phyloP scores from a whole-genome alignment of 2,888 invertebrate species.

The Alloplasta piceator region DNA sequence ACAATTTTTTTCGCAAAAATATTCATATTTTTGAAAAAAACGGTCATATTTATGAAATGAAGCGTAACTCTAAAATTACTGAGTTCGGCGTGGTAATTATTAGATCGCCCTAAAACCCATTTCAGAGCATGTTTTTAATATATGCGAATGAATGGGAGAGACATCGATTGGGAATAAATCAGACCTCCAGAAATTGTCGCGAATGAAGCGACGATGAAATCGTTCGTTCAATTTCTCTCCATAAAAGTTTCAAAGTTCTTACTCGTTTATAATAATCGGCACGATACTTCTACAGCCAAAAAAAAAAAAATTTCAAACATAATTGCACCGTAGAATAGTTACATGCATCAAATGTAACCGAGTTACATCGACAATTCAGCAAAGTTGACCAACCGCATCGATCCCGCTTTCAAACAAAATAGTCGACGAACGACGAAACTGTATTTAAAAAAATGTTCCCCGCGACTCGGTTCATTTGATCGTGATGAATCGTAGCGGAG shows the following conservation, averaged over 20 bases:
- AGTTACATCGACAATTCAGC: neutral
- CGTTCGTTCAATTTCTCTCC: conserved; percentile 37
- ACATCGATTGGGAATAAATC: conserved; percentile 29
- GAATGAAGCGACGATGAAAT: conserved; percentile 30
- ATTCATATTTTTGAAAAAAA: too few relatives aligned
- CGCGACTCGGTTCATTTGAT: conserved; percentile 43
- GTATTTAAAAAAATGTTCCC: conserved; percentile 17
- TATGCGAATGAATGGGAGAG: conserved; percentile 56
- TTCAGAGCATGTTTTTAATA: conserved; percentile 46
- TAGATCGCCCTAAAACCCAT: conserved; percentile 64
- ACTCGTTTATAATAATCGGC: conserved; percentile 18
- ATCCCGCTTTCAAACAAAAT: conserved; percentile 1
- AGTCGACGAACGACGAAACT: conserved; percentile 26
- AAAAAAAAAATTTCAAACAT: conserved; percentile 14
- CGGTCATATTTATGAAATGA: too few relatives aligned
- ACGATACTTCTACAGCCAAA: too few relatives aligned
- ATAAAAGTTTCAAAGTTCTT: conserved; percentile 9
- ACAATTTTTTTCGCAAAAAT: too few relatives aligned
- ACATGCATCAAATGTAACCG: too few relatives aligned
- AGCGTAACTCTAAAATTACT: too few relatives aligned
- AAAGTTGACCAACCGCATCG: neutral
- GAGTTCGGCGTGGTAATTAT: conserved; percentile 64
- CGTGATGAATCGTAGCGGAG: conserved; percentile 43
- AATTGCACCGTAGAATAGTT: too few relatives aligned
- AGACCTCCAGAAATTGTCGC: conserved; percentile 49